phyloP scores from a whole-genome alignment of 2,888 invertebrate genomes.

The Hipparchia semele region DNA sequence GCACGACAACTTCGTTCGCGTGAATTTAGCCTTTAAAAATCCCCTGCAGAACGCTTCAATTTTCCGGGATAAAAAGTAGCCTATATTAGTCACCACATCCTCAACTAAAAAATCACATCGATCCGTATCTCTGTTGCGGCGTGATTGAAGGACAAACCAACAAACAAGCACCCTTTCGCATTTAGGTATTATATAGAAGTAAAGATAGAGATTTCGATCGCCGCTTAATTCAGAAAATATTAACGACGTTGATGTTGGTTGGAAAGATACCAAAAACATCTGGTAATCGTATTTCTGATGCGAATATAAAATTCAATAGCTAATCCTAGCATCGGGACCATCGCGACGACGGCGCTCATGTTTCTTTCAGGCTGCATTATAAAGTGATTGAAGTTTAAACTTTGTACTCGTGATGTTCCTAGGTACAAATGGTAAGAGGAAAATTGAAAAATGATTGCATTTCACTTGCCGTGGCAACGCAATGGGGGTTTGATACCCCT shows the following conservation, averaged over 20 bases:
- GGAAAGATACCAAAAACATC: slow-evolving; percentile 10
- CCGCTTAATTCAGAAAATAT: neutral
- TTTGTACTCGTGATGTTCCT: slow-evolving; percentile 31
- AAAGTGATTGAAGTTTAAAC: slow-evolving; percentile 36
- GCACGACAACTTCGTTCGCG: no score
- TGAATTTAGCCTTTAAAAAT: no score
- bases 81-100: no score
- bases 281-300: slow-evolving; percentile 22
- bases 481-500: slow-evolving; percentile 30
- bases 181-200: no score
- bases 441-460: slow-evolving; percentile 38
- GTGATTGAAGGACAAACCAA: no score
- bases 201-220: neutral
- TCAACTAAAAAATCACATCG: no score
- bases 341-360: slow-evolving; percentile 25
- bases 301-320: slow-evolving; percentile 30
- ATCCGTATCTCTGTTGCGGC: no score
- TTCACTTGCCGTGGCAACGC: slow-evolving; percentile 27
- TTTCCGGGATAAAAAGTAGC: no score
- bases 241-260: neutral
- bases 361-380: slow-evolving; percentile 33
- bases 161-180: no score
- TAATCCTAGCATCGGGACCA: slow-evolving; percentile 14
- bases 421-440: slow-evolving; percentile 14
- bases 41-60: no score